These are phyloP conservation scores for Lepas anatifera DNA, from an alignment of 2,888 invertebrate genomes.

Conservation along the genomic window DNA sequence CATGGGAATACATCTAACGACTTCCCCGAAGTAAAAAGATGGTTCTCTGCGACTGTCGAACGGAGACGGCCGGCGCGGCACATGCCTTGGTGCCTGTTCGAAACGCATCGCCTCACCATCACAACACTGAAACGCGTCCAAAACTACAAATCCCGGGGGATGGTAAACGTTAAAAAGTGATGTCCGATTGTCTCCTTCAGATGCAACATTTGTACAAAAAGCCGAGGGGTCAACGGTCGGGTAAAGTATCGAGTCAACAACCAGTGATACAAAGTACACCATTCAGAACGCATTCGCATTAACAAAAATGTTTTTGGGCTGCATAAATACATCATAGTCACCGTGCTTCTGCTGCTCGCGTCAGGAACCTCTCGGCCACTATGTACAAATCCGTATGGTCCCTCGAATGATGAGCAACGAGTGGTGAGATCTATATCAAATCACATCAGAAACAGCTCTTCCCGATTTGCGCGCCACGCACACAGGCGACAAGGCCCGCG, in stretches of 20 bases:
- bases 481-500: not conserved
- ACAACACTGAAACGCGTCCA: not conserved
- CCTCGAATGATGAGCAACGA: slow-evolving; percentile 2
- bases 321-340: not conserved
- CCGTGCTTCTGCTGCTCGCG: not conserved
- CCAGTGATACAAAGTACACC: not conserved
- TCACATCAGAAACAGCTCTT: slow-evolving; percentile 3
- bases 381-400: not conserved
- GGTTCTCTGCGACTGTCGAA: too few species aligned
- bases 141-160: not conserved
- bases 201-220: slow-evolving; percentile 2
- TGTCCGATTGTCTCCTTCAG: not conserved
- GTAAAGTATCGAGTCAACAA: not conserved
- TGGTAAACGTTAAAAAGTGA: too few species aligned
- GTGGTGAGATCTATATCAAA: slow-evolving; percentile 5
- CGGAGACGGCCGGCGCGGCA: too few species aligned
- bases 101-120: not conserved
- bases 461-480: not conserved
- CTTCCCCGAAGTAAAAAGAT: too few species aligned
- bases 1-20: too few species aligned
- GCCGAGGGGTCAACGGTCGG: not conserved
- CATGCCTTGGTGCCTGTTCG: not conserved
- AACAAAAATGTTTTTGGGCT: not conserved
- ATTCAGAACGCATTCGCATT: not conserved
- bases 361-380: not conserved